Conservation (phyloP, 2,113 vertebrate genomes). For the Aegithalos caudatus region DNA sequence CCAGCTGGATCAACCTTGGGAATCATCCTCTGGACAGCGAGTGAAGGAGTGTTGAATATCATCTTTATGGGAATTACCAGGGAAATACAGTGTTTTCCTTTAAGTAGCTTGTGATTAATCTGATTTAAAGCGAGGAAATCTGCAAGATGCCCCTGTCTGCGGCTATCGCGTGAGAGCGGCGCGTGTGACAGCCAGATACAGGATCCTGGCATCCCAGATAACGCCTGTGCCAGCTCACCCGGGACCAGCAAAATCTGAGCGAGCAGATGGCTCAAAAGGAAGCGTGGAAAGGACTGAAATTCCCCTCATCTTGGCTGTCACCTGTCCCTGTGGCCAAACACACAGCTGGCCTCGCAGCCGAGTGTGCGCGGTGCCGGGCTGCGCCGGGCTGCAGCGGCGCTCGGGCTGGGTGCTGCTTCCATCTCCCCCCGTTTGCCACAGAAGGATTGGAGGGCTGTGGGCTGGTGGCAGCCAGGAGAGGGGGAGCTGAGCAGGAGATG, state of each 20-base stretch:
- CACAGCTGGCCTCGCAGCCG: constrained; percentile 4
- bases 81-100: constrained; percentile 8
- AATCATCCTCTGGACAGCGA: neutral
- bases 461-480: neutral
- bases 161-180: neutral
- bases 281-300: neutral
- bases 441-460: neutral
- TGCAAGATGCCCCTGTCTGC: neutral
- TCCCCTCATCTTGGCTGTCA: neutral
- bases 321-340: constrained; percentile 9
- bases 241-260: neutral
- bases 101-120: constrained; percentile 41
- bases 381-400: rapidly evolving
- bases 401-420: neutral
- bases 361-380: neutral
- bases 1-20: neutral
- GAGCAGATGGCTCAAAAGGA: constrained; percentile 29
- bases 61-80: neutral
- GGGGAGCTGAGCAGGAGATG: neutral
- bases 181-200: neutral
- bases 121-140: constrained; percentile 1
- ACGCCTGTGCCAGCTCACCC: constrained; percentile 8
- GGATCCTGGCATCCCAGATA: constrained; percentile 19
- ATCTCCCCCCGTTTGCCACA: neutral
- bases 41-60: neutral